Conservation (phyloP, 2,888 invertebrate genomes). For the Cephus sareptanus region DNA sequence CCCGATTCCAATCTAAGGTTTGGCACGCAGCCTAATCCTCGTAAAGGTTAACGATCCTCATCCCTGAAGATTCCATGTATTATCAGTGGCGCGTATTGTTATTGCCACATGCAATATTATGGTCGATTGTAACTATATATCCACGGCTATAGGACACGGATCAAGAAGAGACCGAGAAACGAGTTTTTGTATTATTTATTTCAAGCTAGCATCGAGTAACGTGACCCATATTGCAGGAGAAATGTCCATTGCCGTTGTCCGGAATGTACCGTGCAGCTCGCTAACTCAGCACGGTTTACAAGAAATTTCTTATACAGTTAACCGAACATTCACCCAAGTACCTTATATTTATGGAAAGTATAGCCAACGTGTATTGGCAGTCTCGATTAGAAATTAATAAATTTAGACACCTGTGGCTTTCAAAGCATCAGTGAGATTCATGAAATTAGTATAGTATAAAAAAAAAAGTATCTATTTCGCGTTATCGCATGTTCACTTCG, state of each 20-base stretch:
- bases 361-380: neutral
- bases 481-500: neutral
- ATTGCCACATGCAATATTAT: neutral
- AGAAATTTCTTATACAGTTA: constrained; percentile 46
- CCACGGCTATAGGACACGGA: neutral
- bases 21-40: constrained; percentile 58
- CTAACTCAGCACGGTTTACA: constrained; percentile 26
- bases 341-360: neutral
- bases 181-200: constrained; percentile 37
- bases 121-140: neutral
- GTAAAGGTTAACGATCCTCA: constrained; percentile 62
- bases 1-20: constrained; percentile 60
- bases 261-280: constrained; percentile 24
- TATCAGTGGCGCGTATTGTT: neutral
- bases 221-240: constrained; percentile 27
- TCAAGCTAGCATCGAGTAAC: constrained; percentile 29
- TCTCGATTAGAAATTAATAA: neutral
- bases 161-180: neutral
- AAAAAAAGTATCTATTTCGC: neutral
- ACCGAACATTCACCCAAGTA: constrained; percentile 18
- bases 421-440: neutral
- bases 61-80: neutral
- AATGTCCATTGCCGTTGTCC: constrained; percentile 27
- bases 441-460: neutral
- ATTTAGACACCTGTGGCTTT: neutral